Evolutionary conservation across 2,113 vertebrate species (phyloP), one percentile per base, ranked within the genome.

Genomic region (Menidia beryllina): DNA sequence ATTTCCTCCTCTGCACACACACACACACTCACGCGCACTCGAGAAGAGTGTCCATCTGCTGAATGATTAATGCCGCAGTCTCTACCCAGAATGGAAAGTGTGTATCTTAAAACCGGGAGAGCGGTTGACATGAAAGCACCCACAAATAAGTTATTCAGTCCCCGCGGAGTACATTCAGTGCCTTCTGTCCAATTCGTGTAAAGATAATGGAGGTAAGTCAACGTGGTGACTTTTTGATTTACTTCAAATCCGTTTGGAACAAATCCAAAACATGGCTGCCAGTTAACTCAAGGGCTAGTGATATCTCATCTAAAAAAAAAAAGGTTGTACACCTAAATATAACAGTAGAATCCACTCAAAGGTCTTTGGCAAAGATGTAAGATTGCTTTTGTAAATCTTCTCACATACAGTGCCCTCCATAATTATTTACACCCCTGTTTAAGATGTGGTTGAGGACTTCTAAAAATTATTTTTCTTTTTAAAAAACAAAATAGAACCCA

Each of bases 61-160:
- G 56, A 92, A 89, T 90, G 85, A 91, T 90, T 91, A 76, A 91
- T 82, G 61, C 59, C 70, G 19, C 7, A 11, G 71, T 85, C 55
- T 73, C 71, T 51, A 57, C 68, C 67, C 73, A 14, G 21, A 85
- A 72, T 81, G 74, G 79, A 86, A 73, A 81, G 70, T 64, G 67
- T 73, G 75, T 59, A 19, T 79, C 64, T 72, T 72, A 72, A 75
- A 82, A 38, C 52, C 39, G 12, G 51, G 72, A 23, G 51, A 72
- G 68, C 45, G 49, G 54, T 45, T 74, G 65, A 69, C 72, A 82
- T 70, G 60, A 83, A 75, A 56, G 34, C 23, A 51, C 69, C 47
- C n/a, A 34, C 69, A 52, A 59, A 71, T 63, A 34, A 3, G n/a
- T 12, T 11, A 61, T 54, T 71, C 25, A 25, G 26, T 70, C 48